phyloP scores from a whole-genome alignment of 2,113 vertebrate species.

The Calidris pugnax region DNA sequence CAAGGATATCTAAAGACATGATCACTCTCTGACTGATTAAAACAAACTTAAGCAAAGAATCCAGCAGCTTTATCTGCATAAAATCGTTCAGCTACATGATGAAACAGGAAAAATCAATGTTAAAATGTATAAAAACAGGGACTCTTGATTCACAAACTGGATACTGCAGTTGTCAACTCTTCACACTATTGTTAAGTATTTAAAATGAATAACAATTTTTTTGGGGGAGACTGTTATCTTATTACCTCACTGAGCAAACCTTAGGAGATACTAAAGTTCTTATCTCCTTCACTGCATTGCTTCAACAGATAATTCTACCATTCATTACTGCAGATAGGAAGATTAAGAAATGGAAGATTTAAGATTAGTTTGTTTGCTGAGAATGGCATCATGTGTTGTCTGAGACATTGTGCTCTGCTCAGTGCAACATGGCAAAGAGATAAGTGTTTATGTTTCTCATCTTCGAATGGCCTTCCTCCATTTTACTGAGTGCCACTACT shows the following conservation, averaged over 20 bases:
- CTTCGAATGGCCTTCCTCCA: not conserved
- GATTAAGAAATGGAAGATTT: not conserved
- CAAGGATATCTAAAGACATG: not conserved
- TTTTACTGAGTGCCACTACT: not conserved
- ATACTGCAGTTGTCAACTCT: not conserved
- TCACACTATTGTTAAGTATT: not conserved
- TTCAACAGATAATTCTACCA: conserved; percentile 5
- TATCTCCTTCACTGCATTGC: not conserved
- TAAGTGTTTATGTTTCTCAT: not conserved
- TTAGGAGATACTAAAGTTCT: conserved; percentile 20
- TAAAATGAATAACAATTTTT: not conserved
- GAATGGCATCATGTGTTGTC: not conserved
- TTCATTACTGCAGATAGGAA: conserved; percentile 2
- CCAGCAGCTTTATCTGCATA: not conserved
- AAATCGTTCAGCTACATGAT: not conserved
- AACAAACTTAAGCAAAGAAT: not conserved
- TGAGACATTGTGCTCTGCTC: not conserved
- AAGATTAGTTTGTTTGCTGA: conserved; percentile 2
- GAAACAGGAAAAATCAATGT: not conserved
- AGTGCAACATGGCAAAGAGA: not conserved
- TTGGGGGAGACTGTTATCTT: not conserved
- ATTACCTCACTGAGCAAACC: conserved; percentile 25
- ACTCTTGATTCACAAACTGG: not conserved
- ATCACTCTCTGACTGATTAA: not conserved
- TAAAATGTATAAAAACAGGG: not conserved